Conservation (phyloP, 1,140 invertebrate species). For the fruit fly (Drosophila melanogaster) region DNA sequence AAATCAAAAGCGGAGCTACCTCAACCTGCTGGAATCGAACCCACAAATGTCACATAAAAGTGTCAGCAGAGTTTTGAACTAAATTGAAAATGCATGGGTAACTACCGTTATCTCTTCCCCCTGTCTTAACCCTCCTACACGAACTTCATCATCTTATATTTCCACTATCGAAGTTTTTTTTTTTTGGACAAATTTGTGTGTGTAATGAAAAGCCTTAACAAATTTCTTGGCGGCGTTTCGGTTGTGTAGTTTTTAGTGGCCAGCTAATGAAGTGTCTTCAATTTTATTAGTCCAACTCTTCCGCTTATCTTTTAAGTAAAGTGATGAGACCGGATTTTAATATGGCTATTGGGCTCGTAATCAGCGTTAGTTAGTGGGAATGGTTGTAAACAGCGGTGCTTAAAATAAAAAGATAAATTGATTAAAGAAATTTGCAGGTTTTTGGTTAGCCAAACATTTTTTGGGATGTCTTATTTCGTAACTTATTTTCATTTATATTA, state of each 20-base stretch:
- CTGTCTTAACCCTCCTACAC: slow-evolving; percentile 37
- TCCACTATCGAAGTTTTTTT: slow-evolving; percentile 2
- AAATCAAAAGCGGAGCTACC: slow-evolving; percentile 40
- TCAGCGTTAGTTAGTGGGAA: slow-evolving; percentile 37
- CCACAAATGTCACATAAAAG: slow-evolving; percentile 66
- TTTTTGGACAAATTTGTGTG: slow-evolving; percentile 35
- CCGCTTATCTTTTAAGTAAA: slow-evolving; percentile 38
- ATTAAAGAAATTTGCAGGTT: slow-evolving; percentile 9
- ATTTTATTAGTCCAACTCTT: slow-evolving; percentile 45
- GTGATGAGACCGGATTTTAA: slow-evolving; percentile 17
- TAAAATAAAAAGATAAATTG: slow-evolving; percentile 10
- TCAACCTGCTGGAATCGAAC: slow-evolving; percentile 21
- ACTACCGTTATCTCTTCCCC: slow-evolving; percentile 4
- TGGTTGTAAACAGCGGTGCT: neutral
- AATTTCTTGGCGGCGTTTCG: slow-evolving; percentile 39
- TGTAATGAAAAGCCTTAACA: slow-evolving; percentile 59
- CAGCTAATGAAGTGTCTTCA: slow-evolving; percentile 72
- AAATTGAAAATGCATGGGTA: slow-evolving; percentile 60
- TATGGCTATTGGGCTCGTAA: slow-evolving; percentile 18
- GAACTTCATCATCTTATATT: slow-evolving; percentile 14
- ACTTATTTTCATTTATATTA: no score
- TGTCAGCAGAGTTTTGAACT: slow-evolving; percentile 49
- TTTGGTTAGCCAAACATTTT: no score
- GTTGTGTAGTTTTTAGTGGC: slow-evolving; percentile 52
- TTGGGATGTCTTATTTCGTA: no score